Evolutionary conservation across 92 coral and sea anemone genomes (phyloP), one percentile per base, ranked within the genome.

Genomic region (Heliopora coerulea): DNA sequence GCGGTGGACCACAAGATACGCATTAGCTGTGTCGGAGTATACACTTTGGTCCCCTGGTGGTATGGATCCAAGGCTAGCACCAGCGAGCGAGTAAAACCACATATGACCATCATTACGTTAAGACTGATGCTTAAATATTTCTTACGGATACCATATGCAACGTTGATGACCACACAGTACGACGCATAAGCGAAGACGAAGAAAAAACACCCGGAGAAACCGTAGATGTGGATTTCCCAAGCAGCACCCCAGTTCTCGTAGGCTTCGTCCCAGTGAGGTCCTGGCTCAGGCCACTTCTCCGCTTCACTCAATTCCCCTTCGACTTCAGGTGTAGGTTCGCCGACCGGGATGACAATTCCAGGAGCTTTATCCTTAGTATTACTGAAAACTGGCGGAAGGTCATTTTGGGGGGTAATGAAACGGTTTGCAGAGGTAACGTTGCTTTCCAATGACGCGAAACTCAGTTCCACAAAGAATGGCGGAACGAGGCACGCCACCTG

Each of bases 281-380:
- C 92, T 19, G 92, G 89, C 48, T 88, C 92, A 17, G 92, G 92
- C 92, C 92, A 88, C 42, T 68, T 60, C 56, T 88, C 89, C 0
- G 91, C 74, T 29, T 61, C 65, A 37, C 76, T 57, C 11, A 18
- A 7, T 69, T 41, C 67, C 41, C 78, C 65, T 33, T 74, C 86
- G 44, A 65, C 49, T 65, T 75, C 81, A 19, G 86, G 81, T 79
- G 57, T 79, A 2, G 75, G 75, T 18, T 64, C 75, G 33, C 61
- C 61, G 1, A 23, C 61, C 61, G 61, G 52, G 5, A 32, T 49
- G 13, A 63, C 12, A 14, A 63, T n/a, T n/a, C 70, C 70, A n/a
- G 70, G 70, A 29, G 31, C 10, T 63, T 63, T 39, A 28, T 8
- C 70, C 30, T n/a, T 52, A 14, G 48, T 39, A 61, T 31, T 23